A percentile compares a stretch with the other conserved stretches of the same genome.
Evolutionary conservation across 2,797 vertebrate species (phyloP).

Genomic region (Protonibea diacanthus): DNA sequence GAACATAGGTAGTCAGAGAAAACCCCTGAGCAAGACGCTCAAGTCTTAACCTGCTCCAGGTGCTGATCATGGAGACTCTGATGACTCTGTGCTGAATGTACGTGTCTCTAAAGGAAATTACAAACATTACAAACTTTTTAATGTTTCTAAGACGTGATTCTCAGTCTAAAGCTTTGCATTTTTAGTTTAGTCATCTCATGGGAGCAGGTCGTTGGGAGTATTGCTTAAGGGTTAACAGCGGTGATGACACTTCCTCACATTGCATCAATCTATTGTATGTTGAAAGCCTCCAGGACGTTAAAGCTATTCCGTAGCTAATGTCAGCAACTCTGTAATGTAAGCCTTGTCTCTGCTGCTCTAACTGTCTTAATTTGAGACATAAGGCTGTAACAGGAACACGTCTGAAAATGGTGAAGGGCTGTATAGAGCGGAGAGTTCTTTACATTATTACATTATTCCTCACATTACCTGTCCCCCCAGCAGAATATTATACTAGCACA

Average conservation of each 20-base stretch:
- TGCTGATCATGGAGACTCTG: neutral
- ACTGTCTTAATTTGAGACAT: slow-evolving; percentile 18
- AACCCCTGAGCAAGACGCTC: neutral
- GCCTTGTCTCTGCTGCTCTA: slow-evolving; percentile 9
- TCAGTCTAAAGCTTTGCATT: neutral
- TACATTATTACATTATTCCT: slow-evolving; percentile 14
- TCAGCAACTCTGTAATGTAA: slow-evolving; percentile 43
- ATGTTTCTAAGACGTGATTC: neutral
- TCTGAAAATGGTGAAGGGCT: neutral
- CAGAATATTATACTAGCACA: neutral
- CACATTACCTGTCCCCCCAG: neutral
- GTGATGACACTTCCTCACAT: slow-evolving; percentile 57
- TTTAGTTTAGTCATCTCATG: neutral
- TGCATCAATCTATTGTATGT: slow-evolving; percentile 48
- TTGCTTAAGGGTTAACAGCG: slow-evolving; percentile 45
- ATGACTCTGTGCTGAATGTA: neutral
- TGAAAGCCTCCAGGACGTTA: slow-evolving; percentile 36
- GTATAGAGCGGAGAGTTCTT: slow-evolving; percentile 3
- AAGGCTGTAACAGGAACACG: neutral
- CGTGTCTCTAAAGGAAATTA: neutral
- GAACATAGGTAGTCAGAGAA: neutral
- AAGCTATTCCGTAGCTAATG: slow-evolving; percentile 18
- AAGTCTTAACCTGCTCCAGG: slow-evolving; percentile 3
- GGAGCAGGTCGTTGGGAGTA: neutral
- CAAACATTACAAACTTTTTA: neutral